Conservation (phyloP, 2,888 invertebrate genomes). For the Catocala fraxini region DNA sequence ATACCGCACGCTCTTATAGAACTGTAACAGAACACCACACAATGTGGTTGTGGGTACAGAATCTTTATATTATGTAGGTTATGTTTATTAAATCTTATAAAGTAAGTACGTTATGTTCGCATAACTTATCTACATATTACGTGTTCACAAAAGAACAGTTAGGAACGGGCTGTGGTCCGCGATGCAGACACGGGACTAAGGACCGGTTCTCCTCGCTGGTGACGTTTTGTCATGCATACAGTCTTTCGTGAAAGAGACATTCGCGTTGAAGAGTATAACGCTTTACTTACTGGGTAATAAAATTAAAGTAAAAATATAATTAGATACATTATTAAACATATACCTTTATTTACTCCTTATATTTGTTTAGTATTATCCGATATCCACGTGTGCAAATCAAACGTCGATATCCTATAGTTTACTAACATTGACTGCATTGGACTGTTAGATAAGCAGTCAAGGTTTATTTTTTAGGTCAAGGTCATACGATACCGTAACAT, state of each 20-base stretch:
- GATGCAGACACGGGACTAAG: conserved; percentile 31
- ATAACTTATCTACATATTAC: not conserved
- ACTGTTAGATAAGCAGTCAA: conserved; percentile 24
- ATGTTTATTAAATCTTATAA: not conserved
- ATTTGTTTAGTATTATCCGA: not conserved
- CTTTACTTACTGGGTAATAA: too few relatives aligned
- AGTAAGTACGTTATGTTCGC: not conserved
- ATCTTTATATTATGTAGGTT: not conserved
- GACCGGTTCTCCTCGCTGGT: conserved; percentile 36
- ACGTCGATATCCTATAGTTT: conserved; percentile 1
- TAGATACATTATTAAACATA: too few relatives aligned
- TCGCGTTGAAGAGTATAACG: conserved; percentile 1
- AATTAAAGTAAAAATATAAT: too few relatives aligned
- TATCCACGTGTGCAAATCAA: conserved; percentile 1
- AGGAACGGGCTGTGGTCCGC: conserved; percentile 26
- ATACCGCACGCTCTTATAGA: conserved; percentile 5
- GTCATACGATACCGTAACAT: conserved; percentile 54
- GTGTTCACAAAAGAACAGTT: conserved; percentile 37
- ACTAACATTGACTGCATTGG: conserved; percentile 1
- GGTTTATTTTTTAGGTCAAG: conserved; percentile 70
- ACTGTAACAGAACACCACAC: conserved; percentile 8
- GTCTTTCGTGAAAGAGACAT: conserved; percentile 21
- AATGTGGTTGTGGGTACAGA: not conserved
- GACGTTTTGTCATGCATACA: conserved; percentile 27
- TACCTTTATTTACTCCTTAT: not conserved